Evolutionary conservation across 2,113 vertebrate species (phyloP).

Genomic region (Rhodinocichla rosea): DNA sequence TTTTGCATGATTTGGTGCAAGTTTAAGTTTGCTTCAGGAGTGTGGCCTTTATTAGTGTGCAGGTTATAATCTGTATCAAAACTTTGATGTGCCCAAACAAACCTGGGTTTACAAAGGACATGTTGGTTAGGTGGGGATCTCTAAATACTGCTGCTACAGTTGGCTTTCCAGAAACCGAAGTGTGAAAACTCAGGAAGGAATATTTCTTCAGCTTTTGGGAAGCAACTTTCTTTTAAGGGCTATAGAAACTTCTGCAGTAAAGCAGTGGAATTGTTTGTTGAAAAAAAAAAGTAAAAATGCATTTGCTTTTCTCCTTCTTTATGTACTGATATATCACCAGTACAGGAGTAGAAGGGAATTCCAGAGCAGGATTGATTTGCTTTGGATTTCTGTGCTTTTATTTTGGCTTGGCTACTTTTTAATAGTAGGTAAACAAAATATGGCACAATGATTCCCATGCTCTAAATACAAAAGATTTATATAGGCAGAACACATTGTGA

Average conservation of each 20-base stretch:
- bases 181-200: background rate
- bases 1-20: background rate
- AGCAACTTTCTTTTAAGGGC: background rate
- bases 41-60: background rate
- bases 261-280: background rate
- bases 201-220: background rate
- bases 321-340: background rate
- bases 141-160: background rate
- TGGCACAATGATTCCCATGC: background rate
- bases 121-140: background rate
- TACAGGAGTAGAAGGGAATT: background rate
- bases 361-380: background rate
- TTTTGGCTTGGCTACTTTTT: slow-evolving; percentile 11
- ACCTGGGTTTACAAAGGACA: background rate
- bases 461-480: slow-evolving; percentile 1
- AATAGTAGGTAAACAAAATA: background rate
- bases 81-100: background rate
- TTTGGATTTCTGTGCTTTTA: background rate
- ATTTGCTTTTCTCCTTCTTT: background rate
- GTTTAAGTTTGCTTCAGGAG: background rate
- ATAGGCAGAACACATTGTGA: background rate
- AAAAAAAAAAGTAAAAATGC: background rate
- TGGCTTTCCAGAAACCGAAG: background rate
- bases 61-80: background rate
- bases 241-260: background rate